Evolutionary conservation across 2,113 vertebrate species (phyloP).

Genomic region (Myrmecophaga tridactyla): DNA sequence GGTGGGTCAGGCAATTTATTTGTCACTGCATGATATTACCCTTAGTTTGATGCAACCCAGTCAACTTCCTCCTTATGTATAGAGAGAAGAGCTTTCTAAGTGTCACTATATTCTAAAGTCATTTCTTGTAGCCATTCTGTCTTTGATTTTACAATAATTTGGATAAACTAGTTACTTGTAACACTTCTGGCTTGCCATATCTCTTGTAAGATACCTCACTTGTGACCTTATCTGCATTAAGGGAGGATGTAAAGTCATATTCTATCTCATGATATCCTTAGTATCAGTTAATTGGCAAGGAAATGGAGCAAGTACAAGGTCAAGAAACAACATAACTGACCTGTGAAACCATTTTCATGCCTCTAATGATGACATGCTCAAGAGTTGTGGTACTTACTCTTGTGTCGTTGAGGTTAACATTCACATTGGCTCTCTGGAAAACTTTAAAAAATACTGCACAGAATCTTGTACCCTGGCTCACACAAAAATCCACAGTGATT

Average conservation of each 20-base stretch:
- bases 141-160: constrained; percentile 11
- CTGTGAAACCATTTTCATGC: background rate
- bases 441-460: background rate
- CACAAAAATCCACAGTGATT: background rate
- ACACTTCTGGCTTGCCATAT: background rate
- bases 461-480: background rate
- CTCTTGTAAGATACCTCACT: background rate
- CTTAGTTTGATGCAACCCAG: background rate
- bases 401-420: background rate
- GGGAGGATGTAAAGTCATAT: background rate
- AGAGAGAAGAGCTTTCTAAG: background rate
- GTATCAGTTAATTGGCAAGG: background rate
- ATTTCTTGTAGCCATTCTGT: background rate
- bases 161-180: background rate
- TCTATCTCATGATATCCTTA: background rate
- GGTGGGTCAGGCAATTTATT: background rate
- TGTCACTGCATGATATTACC: background rate
- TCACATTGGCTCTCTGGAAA: background rate
- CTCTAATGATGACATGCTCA: background rate
- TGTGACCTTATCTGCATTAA: background rate
- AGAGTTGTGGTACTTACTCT: background rate
- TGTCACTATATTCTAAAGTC: constrained; percentile 28
- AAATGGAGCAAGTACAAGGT: background rate
- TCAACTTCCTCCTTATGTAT: background rate
- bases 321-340: background rate